Percentiles rank a stretch among this genome's conserved stretches.
Evolutionary conservation across 2,113 vertebrate species (phyloP).

Genomic region (Peromyscus maniculatus): DNA sequence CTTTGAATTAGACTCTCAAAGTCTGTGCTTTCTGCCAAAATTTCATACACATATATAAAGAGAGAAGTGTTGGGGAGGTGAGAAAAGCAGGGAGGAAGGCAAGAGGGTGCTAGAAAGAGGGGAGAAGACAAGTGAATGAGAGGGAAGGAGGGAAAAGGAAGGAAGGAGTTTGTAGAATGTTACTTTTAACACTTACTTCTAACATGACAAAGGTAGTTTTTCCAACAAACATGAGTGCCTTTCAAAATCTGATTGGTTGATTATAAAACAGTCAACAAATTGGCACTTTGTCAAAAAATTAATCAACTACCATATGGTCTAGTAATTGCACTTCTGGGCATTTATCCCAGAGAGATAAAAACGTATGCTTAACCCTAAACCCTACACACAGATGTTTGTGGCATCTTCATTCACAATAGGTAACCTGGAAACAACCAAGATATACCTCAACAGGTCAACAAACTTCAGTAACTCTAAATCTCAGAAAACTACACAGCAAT

Average conservation of each 20-base stretch:
- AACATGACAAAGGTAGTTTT: background rate
- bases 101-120: rapidly evolving
- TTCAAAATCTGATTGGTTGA: background rate
- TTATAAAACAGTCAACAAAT: conserved; percentile 5
- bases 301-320: background rate
- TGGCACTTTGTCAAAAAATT: background rate
- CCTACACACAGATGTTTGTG: background rate
- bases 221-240: background rate
- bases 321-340: background rate
- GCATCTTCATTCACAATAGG: background rate
- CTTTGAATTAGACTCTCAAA: conserved; percentile 13
- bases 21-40: background rate
- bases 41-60: background rate
- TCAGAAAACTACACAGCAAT: background rate
- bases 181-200: background rate
- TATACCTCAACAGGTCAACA: background rate
- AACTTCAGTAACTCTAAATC: background rate
- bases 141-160: rapidly evolving
- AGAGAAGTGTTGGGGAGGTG: background rate
- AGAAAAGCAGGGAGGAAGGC: background rate
- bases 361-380: conserved; percentile 30
- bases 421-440: background rate
- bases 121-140: background rate
- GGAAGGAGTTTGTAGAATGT: background rate
- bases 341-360: conserved; percentile 52